Evolutionary conservation across 1,140 invertebrate genomes (phyloP), one percentile per base, ranked within the genome.

Genomic region (Hypothenemus hampei): DNA sequence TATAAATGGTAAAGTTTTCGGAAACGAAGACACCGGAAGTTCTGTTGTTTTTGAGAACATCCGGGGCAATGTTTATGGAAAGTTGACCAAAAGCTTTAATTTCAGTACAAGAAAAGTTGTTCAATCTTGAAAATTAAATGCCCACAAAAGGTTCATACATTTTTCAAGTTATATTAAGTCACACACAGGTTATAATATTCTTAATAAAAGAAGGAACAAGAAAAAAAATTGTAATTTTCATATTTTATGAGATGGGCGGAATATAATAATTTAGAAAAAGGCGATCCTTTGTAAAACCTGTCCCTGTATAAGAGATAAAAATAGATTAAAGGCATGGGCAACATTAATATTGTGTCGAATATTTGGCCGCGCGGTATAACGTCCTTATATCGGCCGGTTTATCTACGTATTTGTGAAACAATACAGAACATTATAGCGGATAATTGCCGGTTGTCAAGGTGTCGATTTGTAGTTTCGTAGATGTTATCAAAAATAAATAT

Each of bases 401-500:
- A 66, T 66, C 64, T 66, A 57, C 59, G 55, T 45, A 58, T 57
- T 62, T 62, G 58, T 67, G 64, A 70, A 70, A 69, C 66, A 69
- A 69, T 68, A 68, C 64, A 60, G 60, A 65, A 69, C 65, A 66
- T 67, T 67, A 70, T 67, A 58, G 61, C 55, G 63, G 63, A 62
- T 69, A 69, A 71, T 71, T 71, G 66, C 47, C 15, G 68, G 66
- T 69, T 71, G 69, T 71, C 69, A 69, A 69, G 68, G 69, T 71
- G 69, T 71, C 69, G 69, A 71, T 71, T 71, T 71, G 69, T 71
- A 62, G 67, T 63, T 63, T 59, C 43, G 50, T 49, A 64, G 69
- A 71, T 71, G 56, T 57, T 70, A 70, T 70, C 69, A 65, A 69
- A 69, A 67, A 69, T 71, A 69, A 69, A 71, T 69, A 70, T 69